Percentiles rank a stretch among this genome's conserved stretches.
These are phyloP conservation scores for Zaprionus ghesquierei DNA, from an alignment of 1,140 invertebrate species.

Conservation along the genomic window DNA sequence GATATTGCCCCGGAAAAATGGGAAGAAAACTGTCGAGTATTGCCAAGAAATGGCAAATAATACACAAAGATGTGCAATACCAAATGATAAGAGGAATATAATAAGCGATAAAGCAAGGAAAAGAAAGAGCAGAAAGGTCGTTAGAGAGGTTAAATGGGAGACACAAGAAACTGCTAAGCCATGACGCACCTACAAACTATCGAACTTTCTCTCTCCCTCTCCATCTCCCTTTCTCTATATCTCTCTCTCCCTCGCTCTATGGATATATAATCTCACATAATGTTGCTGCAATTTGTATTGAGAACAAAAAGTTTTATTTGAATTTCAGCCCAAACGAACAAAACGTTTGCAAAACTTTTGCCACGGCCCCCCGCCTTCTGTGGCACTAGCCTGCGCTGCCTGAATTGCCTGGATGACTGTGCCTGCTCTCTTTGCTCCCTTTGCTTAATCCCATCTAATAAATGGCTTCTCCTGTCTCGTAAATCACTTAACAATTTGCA, in stretches of 20 bases:
- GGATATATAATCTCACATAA: constrained; percentile 66
- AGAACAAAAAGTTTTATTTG: constrained; percentile 55
- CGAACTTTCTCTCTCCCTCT: background rate
- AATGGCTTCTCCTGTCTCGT: constrained; percentile 82
- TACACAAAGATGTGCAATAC: constrained; percentile 5
- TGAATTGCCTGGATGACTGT: constrained; percentile 16
- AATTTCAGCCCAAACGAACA: constrained; percentile 16
- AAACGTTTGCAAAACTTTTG: constrained; percentile 50
- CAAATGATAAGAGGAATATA: background rate
- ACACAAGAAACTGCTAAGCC: background rate
- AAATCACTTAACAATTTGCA: constrained; percentile 83
- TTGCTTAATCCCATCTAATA: constrained; percentile 82
- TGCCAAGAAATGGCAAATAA: constrained; percentile 32
- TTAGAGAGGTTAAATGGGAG: background rate
- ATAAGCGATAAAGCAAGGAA: background rate
- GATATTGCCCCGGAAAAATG: no score
- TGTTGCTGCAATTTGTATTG: constrained; percentile 70
- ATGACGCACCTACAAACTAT: background rate
- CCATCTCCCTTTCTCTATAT: background rate
- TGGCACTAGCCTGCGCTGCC: background rate
- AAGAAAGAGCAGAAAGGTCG: background rate
- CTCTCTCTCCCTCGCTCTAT: background rate
- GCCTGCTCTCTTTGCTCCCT: constrained; percentile 53
- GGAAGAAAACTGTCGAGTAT: constrained; percentile 29
- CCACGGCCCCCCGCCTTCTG: background rate